Evolutionary conservation across 53 echinoderm and acorn worm species (phyloP), one percentile per base, ranked within the genome.

Genomic region (Temnopleurus reevesii): DNA sequence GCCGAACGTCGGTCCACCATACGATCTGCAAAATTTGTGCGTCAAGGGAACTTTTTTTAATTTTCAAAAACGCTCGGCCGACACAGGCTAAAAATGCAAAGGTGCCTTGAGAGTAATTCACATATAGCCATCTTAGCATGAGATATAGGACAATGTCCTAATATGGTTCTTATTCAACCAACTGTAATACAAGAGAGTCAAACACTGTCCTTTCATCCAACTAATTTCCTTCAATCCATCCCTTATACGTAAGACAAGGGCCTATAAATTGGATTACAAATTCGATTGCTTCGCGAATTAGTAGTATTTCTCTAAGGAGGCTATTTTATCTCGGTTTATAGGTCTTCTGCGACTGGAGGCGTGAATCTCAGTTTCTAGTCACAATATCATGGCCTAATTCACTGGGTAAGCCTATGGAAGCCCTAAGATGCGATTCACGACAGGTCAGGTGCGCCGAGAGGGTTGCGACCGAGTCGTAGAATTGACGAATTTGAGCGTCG

Each of bases 311-410:
- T 77, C 79, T 47, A 38, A 77, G 79, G 79, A 77, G 79, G 26
- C 3, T 23, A 77, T n/a, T 15, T 47, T 46, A 77, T 77, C 79
- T 77, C 79, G 79, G 79, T 77, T 77, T 77, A 28, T 46, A 49
- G 79, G 79, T 77, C 79, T 77, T 77, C 28, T 8, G 27, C 3
- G 21, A 25, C 79, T 27, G 27, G 2, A 77, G 79, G 79, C 79
- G 49, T 28, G 46, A 49, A 23, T 47, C 49, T 27, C 28, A 49
- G 49, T 26, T 28, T 27, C 46, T 77, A 49, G 49, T 46, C 49
- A 77, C 79, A 77, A 77, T 77, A 77, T 46, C 79, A 77, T 77
- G 79, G 79, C 79, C 79, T 77, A 49, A 77, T 77, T 77, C 79
- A 77, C 79, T 47, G 46, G 47, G 49, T 77, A 8, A 15, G 9